Percentiles rank a stretch among this genome's conserved stretches.
Conservation (phyloP, 2,888 invertebrate genomes). For the Nomada ruficornis region DNA sequence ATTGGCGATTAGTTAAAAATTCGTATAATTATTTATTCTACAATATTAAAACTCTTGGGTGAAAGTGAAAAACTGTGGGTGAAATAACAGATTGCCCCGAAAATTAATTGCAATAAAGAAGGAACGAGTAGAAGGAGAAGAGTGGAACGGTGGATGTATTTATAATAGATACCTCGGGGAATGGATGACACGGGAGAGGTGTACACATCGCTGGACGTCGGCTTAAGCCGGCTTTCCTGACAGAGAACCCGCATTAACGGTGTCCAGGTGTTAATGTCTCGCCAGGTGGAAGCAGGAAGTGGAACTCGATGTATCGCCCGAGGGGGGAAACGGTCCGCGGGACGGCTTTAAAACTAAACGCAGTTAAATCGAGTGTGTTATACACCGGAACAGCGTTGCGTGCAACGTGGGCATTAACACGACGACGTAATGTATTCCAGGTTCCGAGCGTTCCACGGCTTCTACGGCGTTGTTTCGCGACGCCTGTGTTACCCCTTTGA, state of each 20-base stretch:
- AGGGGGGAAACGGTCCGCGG: conserved; percentile 25
- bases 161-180: not conserved
- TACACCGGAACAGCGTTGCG: conserved; percentile 57
- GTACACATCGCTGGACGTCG: conserved; percentile 49
- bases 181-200: not conserved
- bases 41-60: no score
- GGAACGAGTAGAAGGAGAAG: no score
- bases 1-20: no score
- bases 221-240: conserved; percentile 65
- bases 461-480: conserved; percentile 4
- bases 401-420: conserved; percentile 49
- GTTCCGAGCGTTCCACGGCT: conserved; percentile 36
- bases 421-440: conserved; percentile 34
- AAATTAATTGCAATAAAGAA: no score
- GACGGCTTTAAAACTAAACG: conserved; percentile 61
- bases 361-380: conserved; percentile 64
- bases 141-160: no score
- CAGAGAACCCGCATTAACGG: conserved; percentile 69
- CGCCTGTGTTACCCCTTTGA: not conserved
- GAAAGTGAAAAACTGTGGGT: no score
- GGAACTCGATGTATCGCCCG: conserved; percentile 59
- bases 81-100: no score
- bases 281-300: conserved; percentile 50
- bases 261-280: conserved; percentile 53
- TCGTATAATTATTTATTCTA: no score